Evolutionary conservation across 1,140 invertebrate species (phyloP).

Genomic region (Diachasma alloeum): DNA sequence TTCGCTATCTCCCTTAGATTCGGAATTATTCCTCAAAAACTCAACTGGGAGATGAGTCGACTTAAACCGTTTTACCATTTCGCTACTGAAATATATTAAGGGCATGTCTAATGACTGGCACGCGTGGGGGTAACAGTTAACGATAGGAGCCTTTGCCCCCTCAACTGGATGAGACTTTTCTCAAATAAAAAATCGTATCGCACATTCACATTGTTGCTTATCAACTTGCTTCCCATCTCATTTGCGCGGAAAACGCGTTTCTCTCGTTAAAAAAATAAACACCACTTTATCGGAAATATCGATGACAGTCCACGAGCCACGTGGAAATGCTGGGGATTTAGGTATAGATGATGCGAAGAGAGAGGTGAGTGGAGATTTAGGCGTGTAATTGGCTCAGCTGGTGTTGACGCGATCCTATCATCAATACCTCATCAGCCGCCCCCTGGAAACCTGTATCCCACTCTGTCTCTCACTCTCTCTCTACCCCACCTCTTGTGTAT

Average conservation of each 20-base stretch:
- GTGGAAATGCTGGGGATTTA: background rate
- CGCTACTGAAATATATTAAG: no score
- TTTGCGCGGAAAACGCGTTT: background rate
- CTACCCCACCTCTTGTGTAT: slow-evolving; percentile 1
- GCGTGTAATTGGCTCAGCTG: slow-evolving; percentile 67
- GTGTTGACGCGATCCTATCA: slow-evolving; percentile 67
- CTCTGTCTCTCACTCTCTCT: slow-evolving; percentile 32
- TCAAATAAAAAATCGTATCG: background rate
- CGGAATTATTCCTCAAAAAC: no score
- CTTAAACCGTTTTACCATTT: no score
- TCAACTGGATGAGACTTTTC: background rate
- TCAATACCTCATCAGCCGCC: slow-evolving; percentile 65
- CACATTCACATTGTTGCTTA: background rate
- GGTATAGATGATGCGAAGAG: slow-evolving; percentile 29
- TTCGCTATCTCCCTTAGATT: no score
- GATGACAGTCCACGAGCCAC: background rate
- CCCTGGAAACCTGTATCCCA: slow-evolving; percentile 61
- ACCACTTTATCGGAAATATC: background rate
- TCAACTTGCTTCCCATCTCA: background rate
- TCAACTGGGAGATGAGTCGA: no score
- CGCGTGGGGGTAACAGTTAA: no score
- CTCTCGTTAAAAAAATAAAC: background rate
- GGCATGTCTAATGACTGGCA: no score
- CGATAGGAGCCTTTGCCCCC: background rate
- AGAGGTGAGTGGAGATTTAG: slow-evolving; percentile 55